Evolutionary conservation across 2,888 invertebrate genomes (phyloP), one percentile per base, ranked within the genome.

Genomic region (Endotricha flammealis): DNA sequence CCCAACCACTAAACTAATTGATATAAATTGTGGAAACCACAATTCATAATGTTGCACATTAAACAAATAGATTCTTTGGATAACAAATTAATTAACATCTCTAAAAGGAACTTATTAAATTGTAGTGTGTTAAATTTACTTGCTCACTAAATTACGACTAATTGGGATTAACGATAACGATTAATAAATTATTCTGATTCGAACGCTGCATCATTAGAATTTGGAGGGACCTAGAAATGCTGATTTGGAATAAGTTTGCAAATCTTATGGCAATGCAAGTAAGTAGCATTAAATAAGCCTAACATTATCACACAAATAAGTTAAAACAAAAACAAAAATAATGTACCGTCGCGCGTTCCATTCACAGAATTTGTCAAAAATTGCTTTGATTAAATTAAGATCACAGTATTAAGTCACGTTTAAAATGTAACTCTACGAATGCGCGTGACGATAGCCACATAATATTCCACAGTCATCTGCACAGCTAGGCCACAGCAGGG

Each of bases 381-480:
- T 75, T 80, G 70, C 70, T 70, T 78, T 71, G 67, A 66, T 83
- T 85, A 86, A 86, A 86, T 81, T 86, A 86, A 80, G 82, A 86
- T 86, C 86, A 86, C 86, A 86, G 86, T 78, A 76, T 78, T 82
- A 85, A 83, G 83, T 86, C 82, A 86, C 85, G 58, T 70, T 76
- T 66, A 70, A 69, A 75, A 78, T 79, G 71, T 72, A 75, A 80
- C 72, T 76, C 79, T 72, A 78, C 63, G 71, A 83, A 81, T 74
- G 70, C 53, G 72, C 70, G 70, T 42, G 77, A 81, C 77, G 73
- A 83, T 77, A 66, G 52, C 60, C 61, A 56, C 65, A 64, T 69
- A 68, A 83, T 85, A 86, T 86, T 86, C 85, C 86, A 86, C 86
- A 86, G 86, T 85, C 86, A 86, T 85, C 71, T 45, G 54, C 63